These are phyloP conservation scores for Thereva nobilitata DNA, from an alignment of 2,888 invertebrate species.

Conservation along the genomic window DNA sequence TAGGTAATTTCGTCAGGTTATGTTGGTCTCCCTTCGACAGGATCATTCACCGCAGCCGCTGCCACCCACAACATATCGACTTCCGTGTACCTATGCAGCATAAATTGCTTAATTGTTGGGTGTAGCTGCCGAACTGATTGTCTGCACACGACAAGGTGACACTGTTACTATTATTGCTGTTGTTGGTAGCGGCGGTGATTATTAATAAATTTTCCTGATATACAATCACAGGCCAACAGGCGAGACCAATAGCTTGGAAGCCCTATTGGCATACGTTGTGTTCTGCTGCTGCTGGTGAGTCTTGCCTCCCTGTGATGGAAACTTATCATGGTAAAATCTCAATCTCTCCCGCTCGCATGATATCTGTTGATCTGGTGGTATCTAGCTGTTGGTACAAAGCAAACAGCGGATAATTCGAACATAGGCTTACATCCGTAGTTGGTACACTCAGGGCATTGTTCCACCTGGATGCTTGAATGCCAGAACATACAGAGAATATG, in stretches of 20 bases:
- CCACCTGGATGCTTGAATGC: constrained; percentile 12
- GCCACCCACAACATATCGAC: constrained; percentile 2
- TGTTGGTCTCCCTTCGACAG: neutral
- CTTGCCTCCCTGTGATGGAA: constrained; percentile 21
- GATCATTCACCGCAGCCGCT: neutral
- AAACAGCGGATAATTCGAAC: constrained; percentile 35
- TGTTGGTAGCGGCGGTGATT: constrained; percentile 22
- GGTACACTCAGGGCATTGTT: constrained; percentile 23
- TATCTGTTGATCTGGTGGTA: constrained; percentile 41
- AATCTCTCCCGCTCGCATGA: constrained; percentile 38
- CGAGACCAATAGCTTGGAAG: neutral
- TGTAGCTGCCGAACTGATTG: constrained; percentile 21
- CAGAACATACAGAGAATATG: constrained; percentile 10
- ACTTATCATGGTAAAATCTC: constrained; percentile 41
- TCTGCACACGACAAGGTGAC: constrained; percentile 16
- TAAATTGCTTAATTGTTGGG: constrained; percentile 31
- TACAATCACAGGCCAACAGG: constrained; percentile 20
- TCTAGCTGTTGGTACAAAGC: constrained; percentile 33
- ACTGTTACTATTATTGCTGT: constrained; percentile 24
- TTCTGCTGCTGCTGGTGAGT: constrained; percentile 8
- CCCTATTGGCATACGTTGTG: no score
- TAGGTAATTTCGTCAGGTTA: neutral
- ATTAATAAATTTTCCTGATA: constrained; percentile 33
- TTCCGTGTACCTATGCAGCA: neutral
- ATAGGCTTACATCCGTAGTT: constrained; percentile 30